Percentiles rank a stretch among this genome's conserved stretches.
Conservation (phyloP, 2,113 vertebrate species). For the Boulengeromyrus knoepffleri region DNA sequence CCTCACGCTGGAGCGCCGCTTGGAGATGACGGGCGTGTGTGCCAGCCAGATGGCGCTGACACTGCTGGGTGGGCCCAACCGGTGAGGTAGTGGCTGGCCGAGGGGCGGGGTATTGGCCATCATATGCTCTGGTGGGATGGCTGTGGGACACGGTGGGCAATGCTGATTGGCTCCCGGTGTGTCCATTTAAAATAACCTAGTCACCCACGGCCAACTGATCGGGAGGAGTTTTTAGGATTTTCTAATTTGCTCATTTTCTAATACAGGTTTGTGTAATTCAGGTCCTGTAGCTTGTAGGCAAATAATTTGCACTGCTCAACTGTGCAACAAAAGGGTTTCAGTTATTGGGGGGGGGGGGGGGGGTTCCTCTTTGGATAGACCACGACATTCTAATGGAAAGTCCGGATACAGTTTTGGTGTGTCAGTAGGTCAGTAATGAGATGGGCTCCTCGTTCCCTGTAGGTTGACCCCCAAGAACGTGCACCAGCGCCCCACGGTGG, state of each 20-base stretch:
- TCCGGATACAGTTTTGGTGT: not conserved
- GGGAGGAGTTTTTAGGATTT: not conserved
- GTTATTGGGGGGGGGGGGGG: not conserved
- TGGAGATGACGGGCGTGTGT: slow-evolving; percentile 94
- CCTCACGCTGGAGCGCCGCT: slow-evolving; percentile 80
- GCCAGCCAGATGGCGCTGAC: slow-evolving; percentile 97
- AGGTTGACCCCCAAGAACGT: slow-evolving; percentile 96
- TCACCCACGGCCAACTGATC: not conserved
- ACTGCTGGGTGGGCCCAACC: slow-evolving; percentile 93
- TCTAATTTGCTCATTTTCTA: not conserved
- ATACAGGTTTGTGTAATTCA: not conserved
- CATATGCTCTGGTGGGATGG: not conserved
- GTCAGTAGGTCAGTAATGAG: not conserved
- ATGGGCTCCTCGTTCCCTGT: slow-evolving; percentile 33
- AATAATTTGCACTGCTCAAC: not conserved
- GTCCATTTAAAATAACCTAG: not conserved
- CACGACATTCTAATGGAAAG: not conserved
- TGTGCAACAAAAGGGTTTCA: not conserved
- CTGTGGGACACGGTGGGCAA: not conserved
- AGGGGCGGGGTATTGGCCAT: not conserved
- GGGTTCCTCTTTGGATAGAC: not conserved
- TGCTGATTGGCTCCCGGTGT: not conserved
- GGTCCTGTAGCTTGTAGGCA: not conserved
- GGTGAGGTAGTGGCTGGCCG: slow-evolving; percentile 58
- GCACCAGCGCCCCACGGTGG: slow-evolving; percentile 89